Evolutionary conservation across 30 jellyfish, hydroid and myxozoan species (phyloP), one percentile per base, ranked within the genome.

Genomic region (Sanderia malayensis): DNA sequence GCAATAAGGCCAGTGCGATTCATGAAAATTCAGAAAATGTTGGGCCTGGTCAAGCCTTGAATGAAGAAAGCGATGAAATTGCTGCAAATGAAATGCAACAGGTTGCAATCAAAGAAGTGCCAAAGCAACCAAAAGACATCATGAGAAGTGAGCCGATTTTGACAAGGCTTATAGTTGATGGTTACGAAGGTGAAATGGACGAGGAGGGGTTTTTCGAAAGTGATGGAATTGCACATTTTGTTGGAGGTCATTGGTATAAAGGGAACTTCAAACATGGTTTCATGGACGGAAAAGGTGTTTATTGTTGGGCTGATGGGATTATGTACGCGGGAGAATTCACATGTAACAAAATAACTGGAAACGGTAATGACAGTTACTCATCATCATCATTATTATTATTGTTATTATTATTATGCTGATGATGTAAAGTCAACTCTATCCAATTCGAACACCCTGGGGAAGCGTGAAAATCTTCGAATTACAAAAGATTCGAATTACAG

Each of bases 271-370:
- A 79, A 26, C 46, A 85, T 58, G 87, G 89, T 18, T 52, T 78
- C 49, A 92, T 92, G 99, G 68, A 85, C 74, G 99, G 99, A 0
- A 73, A 82, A 49, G 99, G 99, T 1, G 83, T 69, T 7, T 80
- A 69, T 34, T 60, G 75, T 21, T 92, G 99, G 99, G 74, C 94
- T 4, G 89, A 85, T 74, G 95, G 95, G 15, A 79, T 83, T 9
- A 52, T 67, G 44, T 92, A 63, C 70, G 71, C 74, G 61, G 99
- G 99, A 19, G 96, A 85, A 15, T 85, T 92, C 31, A 41, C 23
- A 15, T 62, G 70, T 31, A 92, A 92, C 49, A 67, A 17, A 0
- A 68, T 85, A 1, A 59, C 78, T 18, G 99, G 99, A 46, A 92
- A 27, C 37, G 99, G 99, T 81, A 45, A 26, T 76, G 19, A 44